phyloP scores from a whole-genome alignment of 2,113 vertebrate genomes.

The Neolamprologus hecqui region DNA sequence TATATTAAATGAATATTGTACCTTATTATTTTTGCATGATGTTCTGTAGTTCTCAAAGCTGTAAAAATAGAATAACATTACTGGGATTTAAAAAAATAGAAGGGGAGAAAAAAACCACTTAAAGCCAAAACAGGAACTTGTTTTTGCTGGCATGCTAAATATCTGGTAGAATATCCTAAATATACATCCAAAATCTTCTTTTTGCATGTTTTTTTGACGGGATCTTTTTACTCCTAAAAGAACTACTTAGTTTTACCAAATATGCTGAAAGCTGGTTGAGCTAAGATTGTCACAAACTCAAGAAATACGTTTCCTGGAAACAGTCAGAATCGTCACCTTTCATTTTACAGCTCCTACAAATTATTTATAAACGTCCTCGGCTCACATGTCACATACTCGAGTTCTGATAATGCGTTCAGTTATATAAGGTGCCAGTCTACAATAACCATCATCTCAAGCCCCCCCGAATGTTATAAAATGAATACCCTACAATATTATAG shows the following conservation, averaged over 20 bases:
- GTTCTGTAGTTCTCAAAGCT: background rate
- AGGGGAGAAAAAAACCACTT: background rate
- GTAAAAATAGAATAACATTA: background rate
- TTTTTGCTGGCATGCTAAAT: background rate
- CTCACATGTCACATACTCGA: background rate
- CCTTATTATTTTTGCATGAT: background rate
- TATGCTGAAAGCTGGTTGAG: background rate
- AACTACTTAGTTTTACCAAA: background rate
- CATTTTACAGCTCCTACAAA: background rate
- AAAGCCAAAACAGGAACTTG: background rate
- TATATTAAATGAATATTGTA: background rate
- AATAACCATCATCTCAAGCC: background rate
- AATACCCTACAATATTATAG: background rate
- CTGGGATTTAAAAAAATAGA: rapidly evolving
- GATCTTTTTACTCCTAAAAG: background rate
- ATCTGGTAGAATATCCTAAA: background rate
- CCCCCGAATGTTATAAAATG: rapidly evolving
- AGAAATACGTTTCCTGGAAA: background rate
- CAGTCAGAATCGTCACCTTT: background rate
- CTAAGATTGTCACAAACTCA: background rate
- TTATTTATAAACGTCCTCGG: background rate
- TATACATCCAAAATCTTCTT: background rate
- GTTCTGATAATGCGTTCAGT: background rate
- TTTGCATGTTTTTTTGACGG: rapidly evolving
- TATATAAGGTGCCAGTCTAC: background rate